Conservation (phyloP, 2,888 invertebrate species). For the Callosobruchus maculatus region DNA sequence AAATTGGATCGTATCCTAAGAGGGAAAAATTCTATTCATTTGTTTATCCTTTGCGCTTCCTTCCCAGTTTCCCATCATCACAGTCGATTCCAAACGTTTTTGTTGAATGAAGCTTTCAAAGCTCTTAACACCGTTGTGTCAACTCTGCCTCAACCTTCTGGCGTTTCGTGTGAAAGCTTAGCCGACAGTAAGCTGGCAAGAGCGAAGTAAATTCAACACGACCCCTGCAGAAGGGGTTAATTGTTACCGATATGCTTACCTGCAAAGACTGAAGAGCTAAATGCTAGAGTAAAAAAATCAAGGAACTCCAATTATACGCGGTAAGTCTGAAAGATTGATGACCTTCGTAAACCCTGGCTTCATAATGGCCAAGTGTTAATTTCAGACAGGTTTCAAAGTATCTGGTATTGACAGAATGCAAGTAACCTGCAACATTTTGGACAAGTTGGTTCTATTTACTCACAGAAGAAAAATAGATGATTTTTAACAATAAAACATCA, state of each 20-base stretch:
- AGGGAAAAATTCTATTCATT: not conserved
- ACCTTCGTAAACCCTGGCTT: no score
- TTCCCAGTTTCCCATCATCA: not conserved
- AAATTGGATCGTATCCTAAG: not conserved
- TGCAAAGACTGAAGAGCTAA: no score
- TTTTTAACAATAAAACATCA: no score
- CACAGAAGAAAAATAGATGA: no score
- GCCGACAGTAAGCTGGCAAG: not conserved
- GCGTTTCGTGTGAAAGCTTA: not conserved
- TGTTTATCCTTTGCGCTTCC: not conserved
- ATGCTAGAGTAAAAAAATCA: no score
- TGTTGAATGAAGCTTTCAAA: not conserved
- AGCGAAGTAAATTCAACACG: not conserved
- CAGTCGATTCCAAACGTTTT: not conserved
- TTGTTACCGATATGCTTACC: not conserved
- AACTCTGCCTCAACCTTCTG: not conserved
- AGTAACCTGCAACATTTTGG: no score
- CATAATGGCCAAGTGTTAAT: no score
- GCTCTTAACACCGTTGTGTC: not conserved
- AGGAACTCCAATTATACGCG: no score
- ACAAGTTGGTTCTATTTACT: no score
- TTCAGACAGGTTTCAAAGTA: no score
- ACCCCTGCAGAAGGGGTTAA: not conserved
- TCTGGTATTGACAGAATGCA: no score
- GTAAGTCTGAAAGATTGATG: no score